These are phyloP conservation scores for Falco punctatus DNA, from an alignment of 2,113 vertebrate species.

Conservation along the genomic window DNA sequence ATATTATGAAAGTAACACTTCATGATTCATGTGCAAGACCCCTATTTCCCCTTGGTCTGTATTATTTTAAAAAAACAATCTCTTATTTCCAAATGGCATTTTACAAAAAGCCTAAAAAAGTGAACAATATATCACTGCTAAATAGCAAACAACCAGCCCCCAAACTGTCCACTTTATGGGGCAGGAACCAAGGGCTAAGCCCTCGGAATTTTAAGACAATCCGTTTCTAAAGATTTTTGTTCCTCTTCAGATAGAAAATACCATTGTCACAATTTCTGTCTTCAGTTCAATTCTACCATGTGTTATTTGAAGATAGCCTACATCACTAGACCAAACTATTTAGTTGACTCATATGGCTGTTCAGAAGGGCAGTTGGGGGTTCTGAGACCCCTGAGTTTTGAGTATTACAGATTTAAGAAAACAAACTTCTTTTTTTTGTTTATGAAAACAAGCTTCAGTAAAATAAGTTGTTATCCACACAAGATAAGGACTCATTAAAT, in stretches of 20 bases:
- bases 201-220: not conserved
- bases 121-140: not conserved
- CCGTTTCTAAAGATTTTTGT: not conserved
- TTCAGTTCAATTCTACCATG: not conserved
- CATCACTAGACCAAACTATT: not conserved
- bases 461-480: not conserved
- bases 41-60: not conserved
- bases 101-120: not conserved
- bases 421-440: not conserved
- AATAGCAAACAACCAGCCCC: not conserved
- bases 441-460: not conserved
- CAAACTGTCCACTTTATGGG: not conserved
- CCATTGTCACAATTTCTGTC: not conserved
- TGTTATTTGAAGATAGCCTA: not conserved
- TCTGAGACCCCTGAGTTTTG: not conserved
- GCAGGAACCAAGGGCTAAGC: not conserved
- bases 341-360: not conserved
- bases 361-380: not conserved
- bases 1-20: not conserved
- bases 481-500: slow-evolving; percentile 25
- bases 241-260: not conserved
- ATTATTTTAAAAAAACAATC: not conserved
- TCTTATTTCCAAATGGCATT: not conserved
- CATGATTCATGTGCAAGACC: fast-evolving
- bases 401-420: not conserved